A percentile compares a stretch with the other conserved stretches of the same genome.
Evolutionary conservation across 2,113 vertebrate genomes (phyloP).

Genomic region (Brienomyrus brachyistius): DNA sequence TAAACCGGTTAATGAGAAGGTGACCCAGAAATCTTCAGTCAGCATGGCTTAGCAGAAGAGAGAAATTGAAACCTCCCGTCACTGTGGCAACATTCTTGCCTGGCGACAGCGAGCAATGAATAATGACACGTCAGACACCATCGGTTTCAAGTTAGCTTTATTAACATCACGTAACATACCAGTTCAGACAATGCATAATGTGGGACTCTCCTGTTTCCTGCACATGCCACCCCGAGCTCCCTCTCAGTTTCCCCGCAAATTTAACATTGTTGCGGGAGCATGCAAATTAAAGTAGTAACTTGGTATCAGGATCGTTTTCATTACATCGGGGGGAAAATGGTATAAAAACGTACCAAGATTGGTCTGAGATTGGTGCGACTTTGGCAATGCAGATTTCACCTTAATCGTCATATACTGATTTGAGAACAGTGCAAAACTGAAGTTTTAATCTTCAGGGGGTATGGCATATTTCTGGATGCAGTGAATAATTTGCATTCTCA

Average conservation of each 20-base stretch:
- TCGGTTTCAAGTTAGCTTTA: slow-evolving; percentile 52
- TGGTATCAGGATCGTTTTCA: slow-evolving; percentile 18
- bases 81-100: too few relatives aligned
- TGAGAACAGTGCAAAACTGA: background rate
- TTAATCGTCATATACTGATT: background rate
- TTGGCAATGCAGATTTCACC: background rate
- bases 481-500: slow-evolving; percentile 16
- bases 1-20: background rate
- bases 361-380: background rate
- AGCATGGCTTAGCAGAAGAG: background rate
- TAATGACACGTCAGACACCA: background rate
- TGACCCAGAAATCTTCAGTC: background rate
- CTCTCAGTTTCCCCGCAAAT: slow-evolving; percentile 49
- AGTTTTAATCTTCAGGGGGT: background rate
- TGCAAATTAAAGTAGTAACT: slow-evolving; percentile 54
- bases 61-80: too few relatives aligned
- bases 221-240: slow-evolving; percentile 42
- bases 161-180: slow-evolving; percentile 39
- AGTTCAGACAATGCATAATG: slow-evolving; percentile 47
- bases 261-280: slow-evolving; percentile 51
- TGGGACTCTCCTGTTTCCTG: slow-evolving; percentile 19
- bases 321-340: slow-evolving; percentile 30
- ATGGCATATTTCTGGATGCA: background rate
- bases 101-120: background rate
- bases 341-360: slow-evolving; percentile 3